Evolutionary conservation across 2,797 vertebrate genomes (phyloP).

Genomic region (Centropyge bicolor): DNA sequence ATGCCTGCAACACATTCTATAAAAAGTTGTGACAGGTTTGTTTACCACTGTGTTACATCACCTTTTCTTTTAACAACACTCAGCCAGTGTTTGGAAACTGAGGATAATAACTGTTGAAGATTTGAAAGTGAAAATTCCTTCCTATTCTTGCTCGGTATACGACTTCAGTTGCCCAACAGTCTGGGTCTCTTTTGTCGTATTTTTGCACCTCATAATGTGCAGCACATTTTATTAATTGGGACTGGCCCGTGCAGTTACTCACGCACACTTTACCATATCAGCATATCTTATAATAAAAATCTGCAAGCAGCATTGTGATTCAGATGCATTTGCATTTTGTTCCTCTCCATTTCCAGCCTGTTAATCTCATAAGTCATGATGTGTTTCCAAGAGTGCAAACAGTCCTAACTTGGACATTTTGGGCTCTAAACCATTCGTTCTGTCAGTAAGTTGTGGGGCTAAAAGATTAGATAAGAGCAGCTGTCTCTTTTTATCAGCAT

Average conservation of each 20-base stretch:
- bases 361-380: constrained; percentile 32
- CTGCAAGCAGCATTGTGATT: constrained; percentile 17
- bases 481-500: constrained; percentile 59
- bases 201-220: too few species aligned
- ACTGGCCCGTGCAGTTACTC: neutral
- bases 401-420: constrained; percentile 49
- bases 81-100: too few species aligned
- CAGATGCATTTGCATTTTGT: constrained; percentile 9
- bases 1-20: too few species aligned
- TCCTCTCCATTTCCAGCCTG: neutral
- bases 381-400: constrained; percentile 20
- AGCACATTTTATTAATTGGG: neutral
- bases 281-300: neutral
- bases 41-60: too few species aligned
- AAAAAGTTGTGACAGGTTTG: too few species aligned
- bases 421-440: constrained; percentile 39
- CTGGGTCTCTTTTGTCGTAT: too few species aligned
- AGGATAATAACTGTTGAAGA: too few species aligned
- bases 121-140: too few species aligned
- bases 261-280: neutral
- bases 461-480: constrained; percentile 60
- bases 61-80: too few species aligned
- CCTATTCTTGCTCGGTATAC: too few species aligned
- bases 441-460: constrained; percentile 39
- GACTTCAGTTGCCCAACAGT: too few species aligned